Percentiles rank a stretch among this genome's conserved stretches.
Conservation (phyloP, 2,888 invertebrate species). For the Drosophila sordidula region DNA sequence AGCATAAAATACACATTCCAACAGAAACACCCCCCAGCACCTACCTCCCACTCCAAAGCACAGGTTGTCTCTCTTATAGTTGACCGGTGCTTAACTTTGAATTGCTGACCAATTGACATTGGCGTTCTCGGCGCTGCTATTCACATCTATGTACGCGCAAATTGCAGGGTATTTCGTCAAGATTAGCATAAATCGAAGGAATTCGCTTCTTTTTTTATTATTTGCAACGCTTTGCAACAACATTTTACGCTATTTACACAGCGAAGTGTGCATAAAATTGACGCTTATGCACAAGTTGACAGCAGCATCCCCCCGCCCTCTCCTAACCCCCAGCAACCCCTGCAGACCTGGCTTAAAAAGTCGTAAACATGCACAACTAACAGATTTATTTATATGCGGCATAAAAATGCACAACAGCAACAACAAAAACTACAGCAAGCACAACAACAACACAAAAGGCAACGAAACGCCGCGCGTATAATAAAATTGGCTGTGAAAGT, state of each 20-base stretch:
- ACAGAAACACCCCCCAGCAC: not conserved
- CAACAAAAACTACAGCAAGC: conserved; percentile 28
- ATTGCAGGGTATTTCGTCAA: conserved; percentile 34
- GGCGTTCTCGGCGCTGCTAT: conserved; percentile 1
- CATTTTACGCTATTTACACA: conserved; percentile 77
- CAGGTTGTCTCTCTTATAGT: conserved; percentile 31
- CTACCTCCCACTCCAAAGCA: not conserved
- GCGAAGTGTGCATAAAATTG: conserved; percentile 78
- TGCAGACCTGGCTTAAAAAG: conserved; percentile 69
- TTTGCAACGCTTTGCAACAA: conserved; percentile 57
- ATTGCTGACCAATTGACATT: conserved; percentile 64
- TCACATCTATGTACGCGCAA: conserved; percentile 6
- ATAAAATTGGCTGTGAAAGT: conserved; percentile 80
- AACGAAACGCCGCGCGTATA: conserved; percentile 61
- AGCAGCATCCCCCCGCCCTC: conserved; percentile 9
- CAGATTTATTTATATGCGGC: conserved; percentile 80
- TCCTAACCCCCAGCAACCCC: conserved; percentile 1
- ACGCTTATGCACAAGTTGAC: conserved; percentile 72
- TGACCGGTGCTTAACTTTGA: conserved; percentile 58
- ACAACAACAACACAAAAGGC: conserved; percentile 43
- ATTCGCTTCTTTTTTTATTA: conserved; percentile 9
- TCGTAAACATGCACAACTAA: conserved; percentile 81
- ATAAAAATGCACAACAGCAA: conserved; percentile 73
- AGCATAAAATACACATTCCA: conserved; percentile 71
- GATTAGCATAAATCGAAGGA: conserved; percentile 70